A percentile compares a stretch with the other conserved stretches of the same genome.
Conservation (phyloP, 1,140 invertebrate species). For the Coelopa frigida region DNA sequence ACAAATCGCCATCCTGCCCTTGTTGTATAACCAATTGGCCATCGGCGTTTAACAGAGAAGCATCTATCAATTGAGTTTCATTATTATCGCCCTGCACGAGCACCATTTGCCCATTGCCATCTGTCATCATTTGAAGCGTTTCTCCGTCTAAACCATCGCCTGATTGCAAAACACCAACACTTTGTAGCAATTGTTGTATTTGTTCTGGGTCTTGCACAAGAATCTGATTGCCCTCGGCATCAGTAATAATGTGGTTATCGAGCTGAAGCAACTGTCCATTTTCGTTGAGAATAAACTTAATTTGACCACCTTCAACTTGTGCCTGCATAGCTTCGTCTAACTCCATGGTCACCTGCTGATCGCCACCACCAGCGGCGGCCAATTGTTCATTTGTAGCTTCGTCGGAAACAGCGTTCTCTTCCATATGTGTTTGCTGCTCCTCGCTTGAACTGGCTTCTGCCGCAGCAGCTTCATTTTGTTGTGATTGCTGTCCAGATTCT, state of each 20-base stretch:
- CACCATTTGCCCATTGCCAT: conserved; percentile 42
- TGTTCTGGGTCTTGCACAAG: conserved; percentile 44
- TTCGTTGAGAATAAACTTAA: conserved; percentile 44
- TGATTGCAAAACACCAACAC: conserved; percentile 40
- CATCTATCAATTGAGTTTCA: conserved; percentile 43
- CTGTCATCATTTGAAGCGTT: conserved; percentile 44
- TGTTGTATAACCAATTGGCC: conserved; percentile 43
- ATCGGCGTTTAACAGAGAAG: conserved; percentile 39
- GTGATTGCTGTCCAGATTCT: not conserved
- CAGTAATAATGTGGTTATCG: conserved; percentile 43
- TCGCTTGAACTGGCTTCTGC: conserved; percentile 11
- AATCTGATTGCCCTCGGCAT: conserved; percentile 44
- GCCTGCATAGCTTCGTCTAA: conserved; percentile 43
- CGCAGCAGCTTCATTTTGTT: conserved; percentile 15
- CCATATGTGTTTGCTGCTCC: not conserved
- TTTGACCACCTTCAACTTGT: conserved; percentile 39
- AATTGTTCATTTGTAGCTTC: conserved; percentile 13
- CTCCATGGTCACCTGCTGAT: conserved; percentile 41
- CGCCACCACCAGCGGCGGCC: conserved; percentile 1
- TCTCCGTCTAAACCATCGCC: conserved; percentile 41
- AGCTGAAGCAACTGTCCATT: conserved; percentile 41
- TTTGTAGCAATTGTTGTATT: conserved; percentile 42
- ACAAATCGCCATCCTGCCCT: conserved; percentile 32
- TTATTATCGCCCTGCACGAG: conserved; percentile 43
- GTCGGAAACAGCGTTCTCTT: not conserved